phyloP scores from a whole-genome alignment of 2,113 vertebrate species.

The Amazona guildingii region DNA sequence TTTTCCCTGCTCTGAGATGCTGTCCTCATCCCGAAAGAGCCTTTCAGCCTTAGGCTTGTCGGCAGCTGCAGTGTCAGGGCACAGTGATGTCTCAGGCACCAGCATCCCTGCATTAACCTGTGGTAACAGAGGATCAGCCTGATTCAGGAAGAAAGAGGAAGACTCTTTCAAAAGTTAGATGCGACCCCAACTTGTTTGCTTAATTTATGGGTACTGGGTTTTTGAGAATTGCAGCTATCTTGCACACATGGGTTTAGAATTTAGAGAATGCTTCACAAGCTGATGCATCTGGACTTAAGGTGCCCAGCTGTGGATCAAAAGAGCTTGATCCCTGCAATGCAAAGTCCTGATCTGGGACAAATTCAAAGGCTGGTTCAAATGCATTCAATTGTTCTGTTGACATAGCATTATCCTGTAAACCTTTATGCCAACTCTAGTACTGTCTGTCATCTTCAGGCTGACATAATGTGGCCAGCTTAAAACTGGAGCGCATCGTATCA shows the following conservation, averaged over 20 bases:
- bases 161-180: not conserved
- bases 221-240: not conserved
- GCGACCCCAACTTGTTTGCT: not conserved
- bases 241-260: not conserved
- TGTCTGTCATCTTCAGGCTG: not conserved
- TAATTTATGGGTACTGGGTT: not conserved
- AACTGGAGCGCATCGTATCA: not conserved
- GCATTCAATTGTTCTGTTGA: not conserved
- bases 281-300: not conserved
- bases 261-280: not conserved
- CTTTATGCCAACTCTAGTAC: not conserved
- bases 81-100: not conserved
- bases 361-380: not conserved
- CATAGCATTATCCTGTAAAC: not conserved
- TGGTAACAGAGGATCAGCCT: not conserved
- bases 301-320: not conserved
- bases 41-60: accelerated
- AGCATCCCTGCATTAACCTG: not conserved
- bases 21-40: not conserved
- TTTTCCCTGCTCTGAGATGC: not conserved
- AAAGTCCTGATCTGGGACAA: not conserved
- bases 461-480: not conserved
- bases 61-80: not conserved
- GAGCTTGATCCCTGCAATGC: not conserved
- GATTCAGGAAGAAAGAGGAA: not conserved